phyloP scores from a whole-genome alignment of 2,888 invertebrate species.

The Brachyopa scutellaris region DNA sequence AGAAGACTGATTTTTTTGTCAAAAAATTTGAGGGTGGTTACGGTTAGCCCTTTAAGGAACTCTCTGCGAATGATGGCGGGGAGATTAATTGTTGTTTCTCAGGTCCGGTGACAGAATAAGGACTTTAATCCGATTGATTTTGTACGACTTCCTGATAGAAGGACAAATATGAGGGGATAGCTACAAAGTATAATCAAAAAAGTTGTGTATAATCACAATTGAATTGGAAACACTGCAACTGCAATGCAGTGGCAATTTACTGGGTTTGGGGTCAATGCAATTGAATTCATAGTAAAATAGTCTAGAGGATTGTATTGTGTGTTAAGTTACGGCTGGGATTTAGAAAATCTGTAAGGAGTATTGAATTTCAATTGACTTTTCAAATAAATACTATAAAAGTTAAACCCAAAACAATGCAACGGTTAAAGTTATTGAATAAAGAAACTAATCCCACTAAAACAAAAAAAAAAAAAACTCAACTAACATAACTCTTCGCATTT shows the following conservation, averaged over 20 bases:
- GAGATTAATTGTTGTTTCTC: slow-evolving; percentile 32
- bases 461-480: too few relatives aligned
- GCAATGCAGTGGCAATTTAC: slow-evolving; percentile 43
- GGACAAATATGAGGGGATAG: too few relatives aligned
- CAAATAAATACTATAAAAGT: too few relatives aligned
- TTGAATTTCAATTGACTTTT: too few relatives aligned
- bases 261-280: slow-evolving; percentile 25
- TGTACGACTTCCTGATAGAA: slow-evolving; percentile 55
- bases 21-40: slow-evolving; percentile 29
- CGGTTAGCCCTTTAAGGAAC: slow-evolving; percentile 35
- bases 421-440: too few relatives aligned
- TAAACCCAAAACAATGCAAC: too few relatives aligned
- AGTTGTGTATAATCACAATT: not conserved
- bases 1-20: slow-evolving; percentile 15
- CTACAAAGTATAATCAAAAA: too few relatives aligned
- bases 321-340: too few relatives aligned
- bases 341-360: too few relatives aligned
- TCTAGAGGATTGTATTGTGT: not conserved
- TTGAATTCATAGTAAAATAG: slow-evolving; percentile 11
- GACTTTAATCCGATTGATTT: slow-evolving; percentile 55
- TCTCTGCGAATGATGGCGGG: slow-evolving; percentile 27
- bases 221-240: slow-evolving; percentile 39
- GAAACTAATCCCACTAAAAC: too few relatives aligned
- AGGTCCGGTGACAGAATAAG: too few relatives aligned
- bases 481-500: too few relatives aligned